A percentile compares a stretch with the other conserved stretches of the same genome.
Conservation (phyloP, 2,113 vertebrate genomes). For the Lagopus muta region DNA sequence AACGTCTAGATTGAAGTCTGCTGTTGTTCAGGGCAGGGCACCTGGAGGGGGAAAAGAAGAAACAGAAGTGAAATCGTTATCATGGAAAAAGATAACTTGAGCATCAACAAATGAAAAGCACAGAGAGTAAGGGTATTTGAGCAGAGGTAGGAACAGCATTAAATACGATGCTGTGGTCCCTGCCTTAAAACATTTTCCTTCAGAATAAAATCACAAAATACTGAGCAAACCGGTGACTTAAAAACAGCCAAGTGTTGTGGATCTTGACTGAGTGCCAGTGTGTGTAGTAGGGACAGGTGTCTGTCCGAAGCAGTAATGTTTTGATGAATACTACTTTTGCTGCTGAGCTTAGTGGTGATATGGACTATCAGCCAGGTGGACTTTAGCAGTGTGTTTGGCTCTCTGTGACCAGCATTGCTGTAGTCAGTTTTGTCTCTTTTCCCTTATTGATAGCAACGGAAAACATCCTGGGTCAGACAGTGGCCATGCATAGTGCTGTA, state of each 20-base stretch:
- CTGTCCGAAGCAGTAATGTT: not conserved
- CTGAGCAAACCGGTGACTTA: not conserved
- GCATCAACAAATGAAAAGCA: not conserved
- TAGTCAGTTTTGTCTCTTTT: not conserved
- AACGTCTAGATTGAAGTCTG: not conserved
- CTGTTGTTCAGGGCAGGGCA: slow-evolving; percentile 16
- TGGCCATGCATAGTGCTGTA: not conserved
- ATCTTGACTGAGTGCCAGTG: not conserved
- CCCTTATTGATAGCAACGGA: not conserved
- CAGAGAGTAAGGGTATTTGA: slow-evolving; percentile 10
- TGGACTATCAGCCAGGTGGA: too few species aligned
- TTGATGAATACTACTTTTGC: not conserved
- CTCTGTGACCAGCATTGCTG: not conserved
- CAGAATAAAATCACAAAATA: not conserved
- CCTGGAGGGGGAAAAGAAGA: not conserved
- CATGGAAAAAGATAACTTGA: not conserved
- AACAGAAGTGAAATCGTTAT: not conserved
- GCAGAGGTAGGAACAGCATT: not conserved
- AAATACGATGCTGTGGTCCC: not conserved
- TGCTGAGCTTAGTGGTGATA: not conserved
- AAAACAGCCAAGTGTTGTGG: not conserved
- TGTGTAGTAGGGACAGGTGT: too few species aligned
- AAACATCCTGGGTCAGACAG: not conserved
- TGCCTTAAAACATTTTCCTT: not conserved
- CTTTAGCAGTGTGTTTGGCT: fast-evolving